Evolutionary conservation across 1,140 invertebrate species (phyloP), one percentile per base, ranked within the genome.

Genomic region (Manduca sexta): DNA sequence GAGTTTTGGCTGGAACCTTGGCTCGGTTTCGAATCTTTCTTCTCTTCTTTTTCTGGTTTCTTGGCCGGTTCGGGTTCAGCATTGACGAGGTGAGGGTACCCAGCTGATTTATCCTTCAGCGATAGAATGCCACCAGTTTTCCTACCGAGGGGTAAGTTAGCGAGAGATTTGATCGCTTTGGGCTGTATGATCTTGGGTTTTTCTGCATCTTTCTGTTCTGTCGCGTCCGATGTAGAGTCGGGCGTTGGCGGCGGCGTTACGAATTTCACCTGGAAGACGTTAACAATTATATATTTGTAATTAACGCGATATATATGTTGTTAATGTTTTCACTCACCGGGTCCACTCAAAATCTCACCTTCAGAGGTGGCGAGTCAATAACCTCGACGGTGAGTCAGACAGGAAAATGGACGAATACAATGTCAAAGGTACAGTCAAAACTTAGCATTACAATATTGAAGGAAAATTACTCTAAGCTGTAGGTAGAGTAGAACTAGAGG

Each of bases 221-320:
- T 51, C 1, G 49, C 17, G 50, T 85, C 82, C 0, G 60, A 46
- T 3, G 69, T 57, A 1, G 84, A 81, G 38, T 87, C 86, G 4
- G 87, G 86, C 16, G 86, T 88, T 3, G 88, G 86, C 6, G 88
- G 87, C 5, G 88, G 88, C 3, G 88, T 88, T 21, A 88, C 81
- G 57, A 89, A 89, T 54, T 88, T 89, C 14, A 89, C 88, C 87
- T 89, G 61, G 12, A 74, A 43, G 35, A 48, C n/a, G n/a, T 12
- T 5, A n/a, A 7, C 2, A 5, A 5, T n/a, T 35, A 1, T 11
- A 5, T 7, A 35, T 11, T 35, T 12, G 21, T 26, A 7, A n/a
- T n/a, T 5, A 2, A 35, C 5, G 13, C n/a, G 8, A 14, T 35
- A 12, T 5, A 11, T 35, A 12, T 1, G 33, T 35, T 35, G 8